phyloP scores from a whole-genome alignment of 2,113 vertebrate species.

The Hippolais icterina region DNA sequence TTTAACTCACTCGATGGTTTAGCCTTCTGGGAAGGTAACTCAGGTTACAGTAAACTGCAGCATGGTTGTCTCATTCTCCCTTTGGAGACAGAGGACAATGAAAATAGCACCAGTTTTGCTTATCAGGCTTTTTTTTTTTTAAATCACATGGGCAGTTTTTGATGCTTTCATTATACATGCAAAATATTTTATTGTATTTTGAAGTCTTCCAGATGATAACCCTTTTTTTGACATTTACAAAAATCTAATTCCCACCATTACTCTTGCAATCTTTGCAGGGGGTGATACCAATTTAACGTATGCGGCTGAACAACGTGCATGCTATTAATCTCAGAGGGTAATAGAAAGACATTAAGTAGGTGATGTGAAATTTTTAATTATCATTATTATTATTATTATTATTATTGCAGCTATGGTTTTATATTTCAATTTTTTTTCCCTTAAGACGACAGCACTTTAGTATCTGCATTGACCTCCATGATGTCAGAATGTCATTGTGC shows the following conservation, averaged over 20 bases:
- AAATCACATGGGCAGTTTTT: not conserved
- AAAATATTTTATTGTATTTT: not conserved
- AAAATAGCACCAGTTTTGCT: constrained; percentile 7
- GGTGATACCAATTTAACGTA: constrained; percentile 7
- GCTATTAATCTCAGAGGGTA: constrained; percentile 34
- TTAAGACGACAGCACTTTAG: constrained; percentile 24
- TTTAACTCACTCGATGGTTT: not conserved
- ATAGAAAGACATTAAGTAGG: not conserved
- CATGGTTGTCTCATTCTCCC: not conserved
- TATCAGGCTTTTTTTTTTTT: not conserved
- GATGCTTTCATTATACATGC: not conserved
- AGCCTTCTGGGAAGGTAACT: not conserved
- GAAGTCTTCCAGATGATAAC: not conserved
- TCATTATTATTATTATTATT: not conserved
- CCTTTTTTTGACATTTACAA: not conserved
- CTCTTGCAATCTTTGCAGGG: constrained; percentile 11
- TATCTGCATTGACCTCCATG: constrained; percentile 74
- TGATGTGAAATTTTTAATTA: not conserved
- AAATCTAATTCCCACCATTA: constrained; percentile 2
- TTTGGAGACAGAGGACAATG: not conserved
- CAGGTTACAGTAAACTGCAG: not conserved
- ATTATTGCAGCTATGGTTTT: not conserved
- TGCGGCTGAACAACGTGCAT: not conserved
- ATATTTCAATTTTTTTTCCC: not conserved
- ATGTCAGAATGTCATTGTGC: constrained; percentile 75